Evolutionary conservation across 2,888 invertebrate species (phyloP).

Genomic region (Brenthis ino): DNA sequence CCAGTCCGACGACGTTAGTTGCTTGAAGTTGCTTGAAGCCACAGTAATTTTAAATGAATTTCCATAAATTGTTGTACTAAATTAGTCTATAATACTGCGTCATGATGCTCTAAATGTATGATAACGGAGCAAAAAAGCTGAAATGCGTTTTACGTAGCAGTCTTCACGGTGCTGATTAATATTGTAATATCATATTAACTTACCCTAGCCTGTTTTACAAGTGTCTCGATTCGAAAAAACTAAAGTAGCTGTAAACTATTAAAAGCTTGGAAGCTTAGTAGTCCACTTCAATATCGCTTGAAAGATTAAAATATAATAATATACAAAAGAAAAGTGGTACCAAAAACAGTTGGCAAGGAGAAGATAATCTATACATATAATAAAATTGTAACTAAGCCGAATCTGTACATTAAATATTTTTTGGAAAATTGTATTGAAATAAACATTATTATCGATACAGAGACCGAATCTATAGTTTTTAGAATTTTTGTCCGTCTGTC

Average conservation of each 20-base stretch:
- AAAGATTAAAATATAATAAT: too few relatives aligned
- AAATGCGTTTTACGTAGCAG: slow-evolving; percentile 9
- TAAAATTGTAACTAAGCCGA: too few relatives aligned
- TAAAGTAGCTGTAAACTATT: not conserved
- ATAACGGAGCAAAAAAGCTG: slow-evolving; percentile 12
- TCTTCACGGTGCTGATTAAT: not conserved
- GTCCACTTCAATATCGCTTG: too few relatives aligned
- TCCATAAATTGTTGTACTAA: slow-evolving; percentile 19
- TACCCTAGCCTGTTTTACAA: not conserved
- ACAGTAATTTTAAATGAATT: slow-evolving; percentile 25
- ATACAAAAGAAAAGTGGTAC: too few relatives aligned
- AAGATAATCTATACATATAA: too few relatives aligned
- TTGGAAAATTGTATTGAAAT: too few relatives aligned
- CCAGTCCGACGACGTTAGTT: slow-evolving; percentile 51
- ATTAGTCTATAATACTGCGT: slow-evolving; percentile 21
- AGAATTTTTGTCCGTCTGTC: too few relatives aligned
- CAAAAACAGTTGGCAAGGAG: too few relatives aligned
- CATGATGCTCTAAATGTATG: slow-evolving; percentile 11
- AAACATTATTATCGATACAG: too few relatives aligned
- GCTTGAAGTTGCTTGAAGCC: slow-evolving; percentile 26
- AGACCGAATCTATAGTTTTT: too few relatives aligned
- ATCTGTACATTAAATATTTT: too few relatives aligned
- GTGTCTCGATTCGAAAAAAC: slow-evolving; percentile 1
- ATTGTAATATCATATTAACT: slow-evolving; percentile 4
- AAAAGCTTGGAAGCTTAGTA: too few relatives aligned